Percentiles rank a stretch among this genome's conserved stretches.
Evolutionary conservation across 2,888 invertebrate species (phyloP).

Genomic region (Elegia similella): DNA sequence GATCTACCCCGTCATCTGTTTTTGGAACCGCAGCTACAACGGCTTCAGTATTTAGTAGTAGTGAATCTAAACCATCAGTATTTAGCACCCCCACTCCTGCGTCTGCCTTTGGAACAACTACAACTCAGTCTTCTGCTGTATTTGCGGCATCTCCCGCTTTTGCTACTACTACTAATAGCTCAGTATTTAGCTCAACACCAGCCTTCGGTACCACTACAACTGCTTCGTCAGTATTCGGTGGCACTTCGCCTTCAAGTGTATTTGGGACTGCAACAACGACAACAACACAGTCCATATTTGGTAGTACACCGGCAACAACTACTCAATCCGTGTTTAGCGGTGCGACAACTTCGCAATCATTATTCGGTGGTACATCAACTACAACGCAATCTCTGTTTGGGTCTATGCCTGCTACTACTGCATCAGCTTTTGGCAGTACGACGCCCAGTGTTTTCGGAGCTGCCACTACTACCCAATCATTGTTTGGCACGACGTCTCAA

Average conservation of each 20-base stretch:
- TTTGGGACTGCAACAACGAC: constrained; percentile 31
- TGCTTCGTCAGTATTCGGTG: constrained; percentile 25
- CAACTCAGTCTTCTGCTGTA: constrained; percentile 29
- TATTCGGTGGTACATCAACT: constrained; percentile 10
- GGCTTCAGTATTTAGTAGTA: constrained; percentile 25
- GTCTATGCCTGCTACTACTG: constrained; percentile 21
- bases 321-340: constrained; percentile 14
- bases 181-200: constrained; percentile 26
- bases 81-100: constrained; percentile 38
- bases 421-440: constrained; percentile 11
- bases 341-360: constrained; percentile 27
- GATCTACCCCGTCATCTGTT: constrained; percentile 32
- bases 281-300: constrained; percentile 25
- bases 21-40: constrained; percentile 34
- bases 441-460: constrained; percentile 21
- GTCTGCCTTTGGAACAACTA: constrained; percentile 33
- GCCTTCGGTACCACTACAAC: constrained; percentile 34
- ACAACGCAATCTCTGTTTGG: constrained; percentile 14
- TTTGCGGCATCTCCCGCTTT: constrained; percentile 42
- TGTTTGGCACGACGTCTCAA: constrained; percentile 23
- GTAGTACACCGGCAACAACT: constrained; percentile 21
- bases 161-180: constrained; percentile 35
- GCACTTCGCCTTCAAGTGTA: constrained; percentile 31
- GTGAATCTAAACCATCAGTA: constrained; percentile 32
- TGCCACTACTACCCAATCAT: constrained; percentile 30